phyloP scores from a whole-genome alignment of 2,113 vertebrate species.

The Halcyon senegalensis region DNA sequence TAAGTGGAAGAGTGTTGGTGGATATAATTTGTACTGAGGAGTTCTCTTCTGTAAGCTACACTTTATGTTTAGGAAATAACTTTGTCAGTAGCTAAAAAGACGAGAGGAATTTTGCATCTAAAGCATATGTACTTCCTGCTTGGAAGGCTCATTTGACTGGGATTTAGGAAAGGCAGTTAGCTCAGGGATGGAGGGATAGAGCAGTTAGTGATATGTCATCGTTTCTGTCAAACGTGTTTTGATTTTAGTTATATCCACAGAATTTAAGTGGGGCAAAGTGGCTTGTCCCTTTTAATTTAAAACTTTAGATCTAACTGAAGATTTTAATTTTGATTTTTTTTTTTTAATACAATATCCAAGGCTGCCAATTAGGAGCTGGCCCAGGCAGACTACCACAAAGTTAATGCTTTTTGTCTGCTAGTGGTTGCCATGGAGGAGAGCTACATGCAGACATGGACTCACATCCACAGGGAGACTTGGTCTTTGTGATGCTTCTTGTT shows the following conservation, averaged over 20 bases:
- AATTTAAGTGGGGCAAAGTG: neutral
- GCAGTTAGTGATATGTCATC: neutral
- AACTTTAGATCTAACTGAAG: neutral
- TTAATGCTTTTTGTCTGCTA: neutral
- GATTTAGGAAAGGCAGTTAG: neutral
- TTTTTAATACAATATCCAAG: neutral
- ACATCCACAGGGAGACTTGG: neutral
- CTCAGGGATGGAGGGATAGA: neutral
- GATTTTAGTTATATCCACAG: neutral
- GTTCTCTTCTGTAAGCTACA: neutral
- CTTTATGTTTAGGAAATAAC: neutral
- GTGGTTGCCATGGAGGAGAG: neutral
- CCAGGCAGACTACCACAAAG: neutral
- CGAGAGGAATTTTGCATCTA: neutral
- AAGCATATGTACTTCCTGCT: conserved; percentile 20
- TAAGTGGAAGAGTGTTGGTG: neutral
- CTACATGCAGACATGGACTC: rapidly evolving
- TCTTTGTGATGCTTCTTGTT: neutral
- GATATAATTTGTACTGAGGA: neutral
- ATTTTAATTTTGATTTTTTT: neutral
- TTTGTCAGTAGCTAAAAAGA: neutral
- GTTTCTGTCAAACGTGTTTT: neutral
- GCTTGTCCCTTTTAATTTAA: neutral
- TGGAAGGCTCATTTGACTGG: neutral
- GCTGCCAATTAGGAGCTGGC: neutral